Conservation (phyloP, 2,888 invertebrate genomes). For the Zygaena filipendulae region DNA sequence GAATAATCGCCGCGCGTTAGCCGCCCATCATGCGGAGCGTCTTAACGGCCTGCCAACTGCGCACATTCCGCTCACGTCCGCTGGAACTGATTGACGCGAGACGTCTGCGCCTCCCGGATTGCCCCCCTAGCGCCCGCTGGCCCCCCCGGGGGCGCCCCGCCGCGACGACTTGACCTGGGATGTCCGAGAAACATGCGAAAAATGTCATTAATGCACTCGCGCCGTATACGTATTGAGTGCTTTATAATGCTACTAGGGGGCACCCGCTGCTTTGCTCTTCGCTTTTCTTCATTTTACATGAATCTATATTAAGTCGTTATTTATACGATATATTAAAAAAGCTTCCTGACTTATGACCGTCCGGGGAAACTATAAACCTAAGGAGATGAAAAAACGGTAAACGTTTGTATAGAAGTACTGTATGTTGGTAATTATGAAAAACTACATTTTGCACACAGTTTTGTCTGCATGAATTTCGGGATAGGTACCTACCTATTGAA, state of each 20-base stretch:
- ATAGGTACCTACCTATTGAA: no score
- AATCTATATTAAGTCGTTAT: no score
- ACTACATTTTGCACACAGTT: no score
- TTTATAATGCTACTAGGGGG: constrained; percentile 18
- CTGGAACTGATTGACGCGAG: constrained; percentile 65
- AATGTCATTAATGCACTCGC: constrained; percentile 64
- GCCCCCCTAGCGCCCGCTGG: constrained; percentile 11
- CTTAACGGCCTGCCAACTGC: constrained; percentile 37
- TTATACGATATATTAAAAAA: no score
- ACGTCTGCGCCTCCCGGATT: constrained; percentile 59
- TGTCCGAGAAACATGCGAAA: constrained; percentile 60
- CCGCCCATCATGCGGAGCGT: constrained; percentile 38
- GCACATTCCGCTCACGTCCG: constrained; percentile 58
- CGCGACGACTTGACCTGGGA: constrained; percentile 46
- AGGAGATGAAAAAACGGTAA: no score
- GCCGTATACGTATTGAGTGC: constrained; percentile 24
- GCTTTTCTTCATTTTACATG: no score
- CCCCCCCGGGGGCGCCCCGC: constrained; percentile 19
- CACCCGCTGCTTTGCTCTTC: constrained; percentile 2
- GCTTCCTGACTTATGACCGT: no score
- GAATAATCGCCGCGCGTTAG: constrained; percentile 39
- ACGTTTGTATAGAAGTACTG: no score
- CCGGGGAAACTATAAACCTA: no score
- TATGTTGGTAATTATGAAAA: no score
- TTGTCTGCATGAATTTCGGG: no score